A percentile compares a stretch with the other conserved stretches of the same genome.
These are phyloP conservation scores for Nasonia longicornis DNA, from an alignment of 1,140 invertebrate species.

Conservation along the genomic window DNA sequence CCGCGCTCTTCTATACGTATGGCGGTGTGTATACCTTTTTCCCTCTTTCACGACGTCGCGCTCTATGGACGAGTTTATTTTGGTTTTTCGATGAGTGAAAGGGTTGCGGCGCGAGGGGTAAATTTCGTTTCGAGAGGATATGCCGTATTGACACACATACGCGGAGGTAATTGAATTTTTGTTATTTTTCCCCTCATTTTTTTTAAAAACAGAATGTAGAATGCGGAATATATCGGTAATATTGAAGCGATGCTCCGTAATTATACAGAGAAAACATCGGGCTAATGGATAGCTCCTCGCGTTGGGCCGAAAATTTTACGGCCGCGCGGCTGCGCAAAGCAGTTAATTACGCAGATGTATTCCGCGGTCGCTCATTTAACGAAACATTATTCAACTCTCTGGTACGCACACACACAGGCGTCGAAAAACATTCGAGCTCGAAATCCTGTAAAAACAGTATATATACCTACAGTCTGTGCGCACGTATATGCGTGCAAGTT, in stretches of 20 bases:
- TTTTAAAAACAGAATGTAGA: too few species aligned
- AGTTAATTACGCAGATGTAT: conserved; percentile 20
- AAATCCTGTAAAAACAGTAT: too few species aligned
- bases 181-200: too few species aligned
- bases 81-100: not conserved
- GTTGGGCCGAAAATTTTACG: not conserved
- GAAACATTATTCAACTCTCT: conserved; percentile 6
- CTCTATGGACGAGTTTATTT: not conserved
- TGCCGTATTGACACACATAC: too few species aligned
- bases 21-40: not conserved
- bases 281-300: not conserved
- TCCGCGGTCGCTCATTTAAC: not conserved
- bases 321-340: not conserved
- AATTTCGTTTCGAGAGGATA: too few species aligned
- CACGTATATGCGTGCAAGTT: too few species aligned
- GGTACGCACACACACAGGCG: not conserved
- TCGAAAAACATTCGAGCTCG: not conserved
- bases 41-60: not conserved
- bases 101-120: too few species aligned
- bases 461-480: too few species aligned
- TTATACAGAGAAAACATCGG: conserved; percentile 14
- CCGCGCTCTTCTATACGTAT: too few species aligned
- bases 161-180: too few species aligned
- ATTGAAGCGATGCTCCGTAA: conserved; percentile 5
- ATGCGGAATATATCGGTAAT: too few species aligned